phyloP scores from a whole-genome alignment of 1,140 invertebrate species.

The Armadillidium nasatum region DNA sequence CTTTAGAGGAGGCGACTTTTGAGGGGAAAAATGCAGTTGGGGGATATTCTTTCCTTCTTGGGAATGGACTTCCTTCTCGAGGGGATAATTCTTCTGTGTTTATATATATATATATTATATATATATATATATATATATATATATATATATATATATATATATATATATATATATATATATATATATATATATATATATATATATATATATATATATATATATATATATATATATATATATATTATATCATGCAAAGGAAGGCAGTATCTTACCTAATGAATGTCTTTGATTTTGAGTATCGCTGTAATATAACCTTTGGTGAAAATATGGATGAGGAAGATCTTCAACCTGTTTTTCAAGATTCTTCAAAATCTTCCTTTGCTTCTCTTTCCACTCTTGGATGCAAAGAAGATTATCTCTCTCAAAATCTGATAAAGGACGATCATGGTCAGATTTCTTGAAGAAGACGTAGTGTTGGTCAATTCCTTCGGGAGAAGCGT shows the following conservation, averaged over 20 bases:
- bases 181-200: too few species aligned
- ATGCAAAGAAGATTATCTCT: background rate
- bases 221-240: too few species aligned
- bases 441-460: background rate
- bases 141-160: too few species aligned
- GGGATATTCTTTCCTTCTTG: background rate
- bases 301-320: background rate
- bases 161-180: too few species aligned
- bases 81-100: background rate
- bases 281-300: background rate
- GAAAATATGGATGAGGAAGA: background rate
- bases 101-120: background rate
- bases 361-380: background rate
- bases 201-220: too few species aligned
- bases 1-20: background rate
- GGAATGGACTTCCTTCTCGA: background rate
- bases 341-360: background rate
- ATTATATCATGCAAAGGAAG: too few species aligned
- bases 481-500: background rate
- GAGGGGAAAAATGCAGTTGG: background rate
- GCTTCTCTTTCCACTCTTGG: background rate
- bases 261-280: background rate
- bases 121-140: background rate
- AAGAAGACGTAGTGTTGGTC: background rate
- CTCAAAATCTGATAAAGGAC: background rate